Percentiles rank a stretch among this genome's conserved stretches.
phyloP scores from a whole-genome alignment of 2,113 vertebrate genomes.

The Microcebus griseorufus region DNA sequence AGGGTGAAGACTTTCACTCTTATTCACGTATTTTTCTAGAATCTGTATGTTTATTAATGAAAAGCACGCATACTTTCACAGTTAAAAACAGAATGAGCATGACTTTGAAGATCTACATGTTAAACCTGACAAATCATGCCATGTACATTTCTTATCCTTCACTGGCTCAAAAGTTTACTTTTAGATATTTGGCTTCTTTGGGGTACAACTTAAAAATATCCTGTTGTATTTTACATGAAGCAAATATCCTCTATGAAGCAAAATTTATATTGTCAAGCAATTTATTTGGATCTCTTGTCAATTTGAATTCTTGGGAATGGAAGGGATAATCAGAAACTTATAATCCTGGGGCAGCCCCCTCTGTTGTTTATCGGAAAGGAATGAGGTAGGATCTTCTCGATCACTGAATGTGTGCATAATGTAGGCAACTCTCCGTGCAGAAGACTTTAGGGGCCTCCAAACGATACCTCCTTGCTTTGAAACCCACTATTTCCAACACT shows the following conservation, averaged over 20 bases:
- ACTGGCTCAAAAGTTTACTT: background rate
- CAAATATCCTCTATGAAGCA: background rate
- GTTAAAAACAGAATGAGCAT: background rate
- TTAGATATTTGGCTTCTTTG: background rate
- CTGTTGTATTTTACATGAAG: background rate
- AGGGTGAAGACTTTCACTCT: background rate
- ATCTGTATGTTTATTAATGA: background rate
- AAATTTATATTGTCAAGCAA: background rate
- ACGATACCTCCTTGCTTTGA: background rate
- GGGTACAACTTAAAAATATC: background rate
- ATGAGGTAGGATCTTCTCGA: background rate
- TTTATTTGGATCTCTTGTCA: background rate
- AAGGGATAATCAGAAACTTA: background rate
- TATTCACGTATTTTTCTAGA: background rate
- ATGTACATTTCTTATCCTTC: background rate
- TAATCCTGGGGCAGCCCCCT: background rate
- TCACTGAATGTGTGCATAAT: background rate
- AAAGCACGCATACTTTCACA: background rate
- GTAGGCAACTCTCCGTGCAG: background rate
- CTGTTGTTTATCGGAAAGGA: background rate
- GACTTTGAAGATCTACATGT: background rate
- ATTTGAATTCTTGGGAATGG: background rate
- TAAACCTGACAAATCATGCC: background rate
- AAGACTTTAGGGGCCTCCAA: background rate
- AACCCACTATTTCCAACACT: background rate